Base-by-base conservation (phyloP, 2,888 invertebrate genomes). In the Tinea pellionella region DNA sequence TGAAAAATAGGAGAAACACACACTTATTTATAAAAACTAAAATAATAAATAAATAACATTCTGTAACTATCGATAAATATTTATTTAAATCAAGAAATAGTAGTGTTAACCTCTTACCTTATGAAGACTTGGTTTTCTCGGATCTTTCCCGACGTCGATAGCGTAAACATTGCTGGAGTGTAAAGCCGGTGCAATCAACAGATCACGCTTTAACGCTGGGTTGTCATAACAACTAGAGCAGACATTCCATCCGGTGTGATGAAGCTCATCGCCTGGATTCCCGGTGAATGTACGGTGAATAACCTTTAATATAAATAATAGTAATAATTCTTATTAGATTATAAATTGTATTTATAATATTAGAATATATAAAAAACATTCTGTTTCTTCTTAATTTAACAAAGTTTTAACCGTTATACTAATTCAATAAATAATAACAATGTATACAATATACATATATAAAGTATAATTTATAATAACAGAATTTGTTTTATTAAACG, bases 211-310 rank as follows among this genome's bases (percentile, higher is more conserved):
- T 4, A 91, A 81, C 0, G 85, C 75, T 0, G 80, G 76, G 65
- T 79, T 78, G 59, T 82, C 79, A 74, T 94, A 90, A 75, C 98
- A 98, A 77, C 97, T 97, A 66, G 97, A 96, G 76, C 99, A 99
- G 0, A 96, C 92, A 74, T 99, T 98, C 98, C 98, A 99, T 0
- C 98, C 98, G 47, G 93, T 93, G 74, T 99, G 99, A 74, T 99
- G 99, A 0, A 99, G 80, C 75, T 99, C 99, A 70, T 99, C 96
- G 0, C 92, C 93, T 2, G 88, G 77, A 63, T 92, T 79, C 8
- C 93, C 93, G 68, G 97, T 93, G 68, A 91, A 90, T 0, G 96
- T 90, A 16, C 96, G 93, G 73, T 96, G 93, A 53, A 99, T 92
- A 3, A 98, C 92, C 98, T 98, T 73, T 16, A 47, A 47, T 15